phyloP scores from a whole-genome alignment of 2,888 invertebrate species.

The Linnaemya vulpina region DNA sequence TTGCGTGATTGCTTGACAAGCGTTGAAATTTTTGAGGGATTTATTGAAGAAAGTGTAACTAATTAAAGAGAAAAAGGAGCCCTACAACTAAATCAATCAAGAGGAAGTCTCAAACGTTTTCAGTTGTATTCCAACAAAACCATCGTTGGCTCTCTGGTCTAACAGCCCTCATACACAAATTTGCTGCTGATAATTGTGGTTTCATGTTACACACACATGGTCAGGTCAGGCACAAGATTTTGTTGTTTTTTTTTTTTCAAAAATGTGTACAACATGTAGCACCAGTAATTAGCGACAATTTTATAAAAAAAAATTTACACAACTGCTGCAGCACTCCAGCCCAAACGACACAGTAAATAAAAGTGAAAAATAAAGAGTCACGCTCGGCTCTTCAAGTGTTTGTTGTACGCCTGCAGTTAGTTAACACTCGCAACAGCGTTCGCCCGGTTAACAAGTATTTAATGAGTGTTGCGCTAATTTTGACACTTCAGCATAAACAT shows the following conservation, averaged over 20 bases:
- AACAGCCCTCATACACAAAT: not conserved
- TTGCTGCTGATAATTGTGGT: constrained; percentile 77
- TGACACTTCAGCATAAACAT: constrained; percentile 74
- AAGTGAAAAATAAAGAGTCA: constrained; percentile 55
- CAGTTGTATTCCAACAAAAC: constrained; percentile 4
- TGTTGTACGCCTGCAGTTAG: constrained; percentile 42
- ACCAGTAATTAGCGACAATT: constrained; percentile 79
- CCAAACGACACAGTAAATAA: constrained; percentile 23
- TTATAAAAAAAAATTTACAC: constrained; percentile 71
- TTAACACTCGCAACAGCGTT: constrained; percentile 42
- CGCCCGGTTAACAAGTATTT: constrained; percentile 79
- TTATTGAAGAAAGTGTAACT: constrained; percentile 62
- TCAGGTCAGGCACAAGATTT: constrained; percentile 71
- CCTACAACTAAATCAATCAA: constrained; percentile 40
- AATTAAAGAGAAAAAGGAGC: constrained; percentile 29
- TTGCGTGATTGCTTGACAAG: constrained; percentile 51
- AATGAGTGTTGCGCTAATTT: constrained; percentile 76
- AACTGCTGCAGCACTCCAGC: constrained; percentile 47
- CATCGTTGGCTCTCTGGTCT: constrained; percentile 45
- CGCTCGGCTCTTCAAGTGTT: constrained; percentile 39
- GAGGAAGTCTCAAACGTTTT: not conserved
- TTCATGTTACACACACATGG: constrained; percentile 81
- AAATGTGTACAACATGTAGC: constrained; percentile 44
- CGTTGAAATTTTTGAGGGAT: constrained; percentile 58
- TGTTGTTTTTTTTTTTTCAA: too few relatives aligned